Percentiles rank a stretch among this genome's conserved stretches.
These are phyloP conservation scores for Lydus trimaculatus DNA, from an alignment of 2,888 invertebrate genomes.

Conservation along the genomic window DNA sequence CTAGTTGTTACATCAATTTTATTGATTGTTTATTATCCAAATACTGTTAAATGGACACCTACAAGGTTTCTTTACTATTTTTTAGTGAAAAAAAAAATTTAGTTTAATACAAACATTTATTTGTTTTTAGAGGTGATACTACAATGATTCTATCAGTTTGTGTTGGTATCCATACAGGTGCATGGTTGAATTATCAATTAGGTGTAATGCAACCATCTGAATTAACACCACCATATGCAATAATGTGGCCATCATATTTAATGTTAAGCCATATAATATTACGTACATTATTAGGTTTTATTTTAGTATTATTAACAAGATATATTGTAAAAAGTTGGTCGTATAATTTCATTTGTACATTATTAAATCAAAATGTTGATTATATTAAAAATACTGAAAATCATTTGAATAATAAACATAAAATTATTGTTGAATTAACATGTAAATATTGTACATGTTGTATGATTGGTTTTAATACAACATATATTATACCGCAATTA, in stretches of 20 bases:
- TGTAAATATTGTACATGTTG: constrained; percentile 85
- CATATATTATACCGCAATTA: constrained; percentile 78
- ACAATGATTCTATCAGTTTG: constrained; percentile 86
- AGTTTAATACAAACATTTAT: neutral
- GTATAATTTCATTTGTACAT: constrained; percentile 73
- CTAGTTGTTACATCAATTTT: constrained; percentile 71
- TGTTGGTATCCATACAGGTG: constrained; percentile 78
- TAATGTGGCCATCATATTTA: constrained; percentile 80
- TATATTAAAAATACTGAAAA: constrained; percentile 71
- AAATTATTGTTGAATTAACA: constrained; percentile 80
- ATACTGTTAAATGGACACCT: constrained; percentile 87
- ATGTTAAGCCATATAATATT: constrained; percentile 74
- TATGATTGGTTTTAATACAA: constrained; percentile 79
- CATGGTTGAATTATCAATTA: constrained; percentile 85
- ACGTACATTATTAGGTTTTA: constrained; percentile 78
- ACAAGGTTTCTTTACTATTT: constrained; percentile 69
- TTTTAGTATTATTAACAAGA: constrained; percentile 74
- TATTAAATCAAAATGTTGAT: constrained; percentile 72
- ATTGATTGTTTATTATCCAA: constrained; percentile 80
- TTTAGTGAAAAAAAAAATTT: neutral
- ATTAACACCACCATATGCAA: constrained; percentile 71
- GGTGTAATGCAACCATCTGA: constrained; percentile 72
- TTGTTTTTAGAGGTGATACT: constrained; percentile 81
- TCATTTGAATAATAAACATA: constrained; percentile 72
- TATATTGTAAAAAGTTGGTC: constrained; percentile 73